These are phyloP conservation scores for Agrilus mali DNA, from an alignment of 2,888 invertebrate genomes.

Conservation along the genomic window DNA sequence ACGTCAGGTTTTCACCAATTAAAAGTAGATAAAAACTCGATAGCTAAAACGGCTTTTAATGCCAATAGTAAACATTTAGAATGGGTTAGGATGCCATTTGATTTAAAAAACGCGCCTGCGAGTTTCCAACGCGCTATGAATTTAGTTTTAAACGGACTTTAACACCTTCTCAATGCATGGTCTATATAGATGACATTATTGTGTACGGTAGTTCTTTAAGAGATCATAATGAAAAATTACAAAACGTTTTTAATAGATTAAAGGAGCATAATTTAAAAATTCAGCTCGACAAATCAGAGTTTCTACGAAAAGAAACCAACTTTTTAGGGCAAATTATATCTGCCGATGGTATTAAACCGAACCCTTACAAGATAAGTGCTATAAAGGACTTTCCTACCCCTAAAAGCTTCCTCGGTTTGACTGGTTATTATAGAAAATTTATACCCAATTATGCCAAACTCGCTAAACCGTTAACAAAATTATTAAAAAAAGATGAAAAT, in stretches of 20 bases:
- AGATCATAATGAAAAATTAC: slow-evolving; percentile 7
- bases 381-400: no score
- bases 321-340: slow-evolving; percentile 11
- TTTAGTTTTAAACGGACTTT: slow-evolving; percentile 13
- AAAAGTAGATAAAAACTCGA: no score
- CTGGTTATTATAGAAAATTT: slow-evolving; percentile 21
- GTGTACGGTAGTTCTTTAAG: slow-evolving; percentile 7
- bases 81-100: no score
- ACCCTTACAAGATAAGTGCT: no score
- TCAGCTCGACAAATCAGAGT: slow-evolving; percentile 12
- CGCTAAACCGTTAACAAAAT: slow-evolving; percentile 9
- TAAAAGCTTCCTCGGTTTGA: slow-evolving; percentile 19
- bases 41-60: no score
- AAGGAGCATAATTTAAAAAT: slow-evolving; percentile 12
- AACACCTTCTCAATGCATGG: no score
- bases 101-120: slow-evolving; percentile 10
- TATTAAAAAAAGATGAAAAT: slow-evolving; percentile 12
- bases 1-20: slow-evolving; percentile 3
- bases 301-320: slow-evolving; percentile 8
- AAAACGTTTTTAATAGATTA: slow-evolving; percentile 8
- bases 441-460: background rate
- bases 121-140: slow-evolving; percentile 17
- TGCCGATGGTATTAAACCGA: slow-evolving; percentile 5
- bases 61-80: no score
- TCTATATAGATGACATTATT: slow-evolving; percentile 12